A percentile compares a stretch with the other conserved stretches of the same genome.
Conservation (phyloP, 1,140 invertebrate genomes). For the Cardiocondyla obscurior region DNA sequence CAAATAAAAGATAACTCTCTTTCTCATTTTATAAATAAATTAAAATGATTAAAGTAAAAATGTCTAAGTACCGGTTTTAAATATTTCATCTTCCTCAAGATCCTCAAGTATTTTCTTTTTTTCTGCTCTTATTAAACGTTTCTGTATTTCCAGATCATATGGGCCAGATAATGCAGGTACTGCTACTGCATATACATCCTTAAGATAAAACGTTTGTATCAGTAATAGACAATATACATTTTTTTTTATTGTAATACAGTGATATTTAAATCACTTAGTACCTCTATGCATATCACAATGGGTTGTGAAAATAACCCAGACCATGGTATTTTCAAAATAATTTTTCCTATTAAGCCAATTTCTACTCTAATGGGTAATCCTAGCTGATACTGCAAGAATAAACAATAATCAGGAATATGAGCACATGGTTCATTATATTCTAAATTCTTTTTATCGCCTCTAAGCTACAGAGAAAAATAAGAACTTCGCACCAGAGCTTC, state of each 20-base stretch:
- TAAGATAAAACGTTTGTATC: constrained; percentile 15
- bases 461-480: background rate
- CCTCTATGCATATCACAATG: constrained; percentile 88
- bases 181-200: constrained; percentile 90
- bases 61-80: constrained; percentile 78
- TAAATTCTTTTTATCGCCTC: background rate
- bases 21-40: background rate
- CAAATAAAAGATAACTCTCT: background rate
- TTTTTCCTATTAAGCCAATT: constrained; percentile 90
- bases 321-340: constrained; percentile 92
- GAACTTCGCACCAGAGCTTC: constrained; percentile 89
- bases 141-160: constrained; percentile 91
- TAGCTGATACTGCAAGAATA: constrained; percentile 88
- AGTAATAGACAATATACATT: constrained; percentile 11
- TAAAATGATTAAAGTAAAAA: background rate
- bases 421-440: background rate
- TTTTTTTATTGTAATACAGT: background rate
- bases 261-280: constrained; percentile 63
- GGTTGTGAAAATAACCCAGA: constrained; percentile 89
- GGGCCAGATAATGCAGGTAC: constrained; percentile 89
- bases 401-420: background rate
- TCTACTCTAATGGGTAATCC: constrained; percentile 92
- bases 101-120: constrained; percentile 87
- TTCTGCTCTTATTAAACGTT: constrained; percentile 88
- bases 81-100: constrained; percentile 81